Evolutionary conservation across 2,797 vertebrate genomes (phyloP).

Genomic region (Rhynchotus rufescens): DNA sequence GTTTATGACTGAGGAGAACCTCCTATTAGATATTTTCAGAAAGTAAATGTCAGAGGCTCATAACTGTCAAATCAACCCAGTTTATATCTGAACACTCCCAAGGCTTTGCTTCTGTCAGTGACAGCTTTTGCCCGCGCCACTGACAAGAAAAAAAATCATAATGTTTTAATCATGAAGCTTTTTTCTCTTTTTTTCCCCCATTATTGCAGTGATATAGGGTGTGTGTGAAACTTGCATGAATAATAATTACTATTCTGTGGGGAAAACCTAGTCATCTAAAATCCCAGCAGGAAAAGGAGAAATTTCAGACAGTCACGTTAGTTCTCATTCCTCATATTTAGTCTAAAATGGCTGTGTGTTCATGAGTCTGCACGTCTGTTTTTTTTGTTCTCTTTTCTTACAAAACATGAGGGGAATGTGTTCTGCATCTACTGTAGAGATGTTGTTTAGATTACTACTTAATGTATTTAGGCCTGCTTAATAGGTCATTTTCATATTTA

Average conservation of each 20-base stretch:
- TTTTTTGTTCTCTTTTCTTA: not conserved
- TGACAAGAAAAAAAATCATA: conserved; percentile 39
- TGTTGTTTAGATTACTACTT: not conserved
- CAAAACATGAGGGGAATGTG: not conserved
- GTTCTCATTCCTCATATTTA: too few relatives aligned
- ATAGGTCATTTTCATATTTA: not conserved
- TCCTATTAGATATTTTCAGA: conserved; percentile 50
- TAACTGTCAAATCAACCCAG: conserved; percentile 68
- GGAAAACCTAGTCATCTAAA: not conserved
- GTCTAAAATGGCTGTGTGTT: not conserved
- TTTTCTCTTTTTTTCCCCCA: conserved; percentile 14
- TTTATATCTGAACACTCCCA: conserved; percentile 62
- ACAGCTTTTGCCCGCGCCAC: conserved; percentile 61
- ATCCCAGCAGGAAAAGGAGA: not conserved
- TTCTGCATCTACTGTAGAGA: not conserved
- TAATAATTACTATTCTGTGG: conserved; percentile 13
- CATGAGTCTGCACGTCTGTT: not conserved
- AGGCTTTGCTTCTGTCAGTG: conserved; percentile 54
- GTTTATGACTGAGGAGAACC: conserved; percentile 25
- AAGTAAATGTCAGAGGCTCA: conserved; percentile 66
- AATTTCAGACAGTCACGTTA: not conserved
- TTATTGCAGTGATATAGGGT: not conserved
- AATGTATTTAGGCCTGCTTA: not conserved
- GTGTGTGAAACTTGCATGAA: conserved; percentile 21
- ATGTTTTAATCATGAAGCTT: conserved; percentile 67